A percentile compares a stretch with the other conserved stretches of the same genome.
Conservation (phyloP, 2,888 invertebrate genomes). For the Drosophila merina region DNA sequence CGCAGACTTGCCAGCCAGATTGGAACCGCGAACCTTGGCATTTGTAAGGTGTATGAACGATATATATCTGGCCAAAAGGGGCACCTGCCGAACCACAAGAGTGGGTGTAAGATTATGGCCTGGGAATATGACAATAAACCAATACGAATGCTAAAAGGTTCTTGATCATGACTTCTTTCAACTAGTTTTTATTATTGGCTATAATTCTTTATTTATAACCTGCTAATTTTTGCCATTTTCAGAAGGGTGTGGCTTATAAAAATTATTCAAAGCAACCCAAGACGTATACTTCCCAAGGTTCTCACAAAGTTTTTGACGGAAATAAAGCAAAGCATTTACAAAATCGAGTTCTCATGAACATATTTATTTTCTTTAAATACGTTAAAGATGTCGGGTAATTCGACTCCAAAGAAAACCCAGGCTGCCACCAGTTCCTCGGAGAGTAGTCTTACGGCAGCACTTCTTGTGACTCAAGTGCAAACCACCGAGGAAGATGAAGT, state of each 20-base stretch:
- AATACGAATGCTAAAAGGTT: background rate
- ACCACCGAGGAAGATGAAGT: slow-evolving; percentile 1
- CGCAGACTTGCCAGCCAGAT: slow-evolving; percentile 43
- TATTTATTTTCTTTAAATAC: background rate
- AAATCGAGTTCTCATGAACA: background rate
- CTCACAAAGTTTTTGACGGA: background rate
- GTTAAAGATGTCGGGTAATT: slow-evolving; percentile 10
- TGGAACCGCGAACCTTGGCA: slow-evolving; percentile 68
- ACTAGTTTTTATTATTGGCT: background rate
- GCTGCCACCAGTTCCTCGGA: slow-evolving; percentile 12
- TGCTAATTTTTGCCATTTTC: slow-evolving; percentile 18
- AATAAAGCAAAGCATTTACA: background rate
- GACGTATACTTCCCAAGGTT: background rate
- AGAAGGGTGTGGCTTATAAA: background rate
- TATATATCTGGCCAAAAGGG: slow-evolving; percentile 6
- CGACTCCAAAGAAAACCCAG: background rate
- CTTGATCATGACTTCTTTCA: background rate
- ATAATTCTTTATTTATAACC: slow-evolving; percentile 7
- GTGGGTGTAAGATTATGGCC: slow-evolving; percentile 23
- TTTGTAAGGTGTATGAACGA: slow-evolving; percentile 38
- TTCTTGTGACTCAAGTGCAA: slow-evolving; percentile 18
- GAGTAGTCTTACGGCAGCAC: slow-evolving; percentile 2
- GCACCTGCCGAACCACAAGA: slow-evolving; percentile 30
- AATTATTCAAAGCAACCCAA: background rate
- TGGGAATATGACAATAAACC: slow-evolving; percentile 5